Evolutionary conservation across 1,140 invertebrate genomes (phyloP).

Genomic region (Idris sp.): DNA sequence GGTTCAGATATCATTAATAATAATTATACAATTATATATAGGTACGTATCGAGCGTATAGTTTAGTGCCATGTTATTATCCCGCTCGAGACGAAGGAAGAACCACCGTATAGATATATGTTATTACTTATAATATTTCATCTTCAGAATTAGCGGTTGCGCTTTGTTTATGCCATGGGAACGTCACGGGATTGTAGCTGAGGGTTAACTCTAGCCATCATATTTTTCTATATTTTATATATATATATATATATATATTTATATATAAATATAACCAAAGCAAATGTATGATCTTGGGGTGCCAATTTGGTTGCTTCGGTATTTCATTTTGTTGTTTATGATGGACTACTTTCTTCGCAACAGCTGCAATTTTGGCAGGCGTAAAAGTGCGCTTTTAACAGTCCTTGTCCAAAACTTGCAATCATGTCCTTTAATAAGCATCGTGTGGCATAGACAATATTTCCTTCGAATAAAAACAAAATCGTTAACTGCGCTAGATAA

Average conservation of each 20-base stretch:
- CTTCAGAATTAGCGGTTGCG: constrained; percentile 78
- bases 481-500: constrained; percentile 39
- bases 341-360: constrained; percentile 45
- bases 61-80: constrained; percentile 79
- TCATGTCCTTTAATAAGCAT: constrained; percentile 34
- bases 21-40: constrained; percentile 80
- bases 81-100: constrained; percentile 69
- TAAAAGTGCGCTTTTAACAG: constrained; percentile 23
- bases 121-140: constrained; percentile 80
- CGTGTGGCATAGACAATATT: constrained; percentile 22
- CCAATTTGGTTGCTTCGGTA: constrained; percentile 10
- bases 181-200: constrained; percentile 72
- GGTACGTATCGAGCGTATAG: constrained; percentile 76
- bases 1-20: constrained; percentile 79
- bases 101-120: constrained; percentile 76
- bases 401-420: constrained; percentile 34
- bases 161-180: constrained; percentile 79
- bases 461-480: constrained; percentile 27
- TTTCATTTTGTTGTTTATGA: constrained; percentile 29
- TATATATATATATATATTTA: constrained; percentile 46
- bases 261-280: no score
- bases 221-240: constrained; percentile 58
- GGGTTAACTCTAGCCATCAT: constrained; percentile 58
- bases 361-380: constrained; percentile 48
- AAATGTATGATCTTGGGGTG: no score